These are phyloP conservation scores for Globodera rostochiensis DNA, from an alignment of 1,140 invertebrate species.

Conservation along the genomic window DNA sequence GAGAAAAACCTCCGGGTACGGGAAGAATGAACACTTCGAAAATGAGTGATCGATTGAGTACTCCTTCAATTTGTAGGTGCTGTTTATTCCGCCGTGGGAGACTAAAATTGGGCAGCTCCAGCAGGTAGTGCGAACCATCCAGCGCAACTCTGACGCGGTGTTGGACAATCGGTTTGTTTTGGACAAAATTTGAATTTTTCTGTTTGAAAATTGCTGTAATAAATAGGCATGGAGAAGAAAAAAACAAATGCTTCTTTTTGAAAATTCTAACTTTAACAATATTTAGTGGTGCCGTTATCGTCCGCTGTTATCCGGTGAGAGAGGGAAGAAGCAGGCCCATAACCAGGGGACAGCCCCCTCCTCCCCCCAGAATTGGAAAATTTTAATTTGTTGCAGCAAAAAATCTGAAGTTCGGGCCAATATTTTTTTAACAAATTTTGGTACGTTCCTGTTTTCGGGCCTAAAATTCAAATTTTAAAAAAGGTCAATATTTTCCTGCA, in stretches of 20 bases:
- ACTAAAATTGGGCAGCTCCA: slow-evolving; percentile 30
- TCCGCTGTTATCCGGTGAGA: slow-evolving; percentile 27
- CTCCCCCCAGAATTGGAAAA: too few species aligned
- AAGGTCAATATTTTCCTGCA: not conserved
- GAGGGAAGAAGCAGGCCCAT: not conserved
- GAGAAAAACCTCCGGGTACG: too few species aligned
- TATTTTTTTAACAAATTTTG: not conserved
- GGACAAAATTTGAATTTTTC: too few species aligned
- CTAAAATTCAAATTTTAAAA: too few species aligned
- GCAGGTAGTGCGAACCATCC: slow-evolving; percentile 13
- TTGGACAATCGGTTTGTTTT: slow-evolving; percentile 17
- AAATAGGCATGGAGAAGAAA: too few species aligned
- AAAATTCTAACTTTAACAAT: too few species aligned
- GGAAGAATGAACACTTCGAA: too few species aligned
- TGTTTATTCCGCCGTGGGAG: slow-evolving; percentile 26
- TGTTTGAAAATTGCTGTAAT: too few species aligned
- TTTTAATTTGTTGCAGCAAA: too few species aligned
- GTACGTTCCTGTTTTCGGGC: not conserved
- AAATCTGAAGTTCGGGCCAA: not conserved
- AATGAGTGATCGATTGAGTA: too few species aligned
- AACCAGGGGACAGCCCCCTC: too few species aligned
- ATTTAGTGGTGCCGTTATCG: slow-evolving; percentile 26
- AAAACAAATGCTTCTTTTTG: not conserved
- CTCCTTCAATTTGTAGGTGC: not conserved
- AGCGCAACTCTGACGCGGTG: slow-evolving; percentile 3